Percentiles rank a stretch among this genome's conserved stretches.
Conservation (phyloP, 2,113 vertebrate species). For the Chrysemys picta region DNA sequence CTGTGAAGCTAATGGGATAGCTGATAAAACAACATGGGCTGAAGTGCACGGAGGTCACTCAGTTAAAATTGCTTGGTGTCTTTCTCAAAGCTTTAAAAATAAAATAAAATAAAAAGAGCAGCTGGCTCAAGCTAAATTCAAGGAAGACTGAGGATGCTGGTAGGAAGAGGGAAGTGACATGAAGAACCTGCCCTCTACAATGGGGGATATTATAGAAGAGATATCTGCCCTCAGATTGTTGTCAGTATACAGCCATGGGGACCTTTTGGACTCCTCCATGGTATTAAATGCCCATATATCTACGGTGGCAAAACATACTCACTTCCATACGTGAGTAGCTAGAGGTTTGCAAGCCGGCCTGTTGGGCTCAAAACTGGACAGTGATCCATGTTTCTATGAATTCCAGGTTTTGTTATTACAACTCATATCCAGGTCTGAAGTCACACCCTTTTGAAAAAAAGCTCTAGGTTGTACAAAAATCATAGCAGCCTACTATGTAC, state of each 20-base stretch:
- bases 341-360: neutral
- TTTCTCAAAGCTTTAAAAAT: neutral
- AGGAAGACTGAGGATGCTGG: neutral
- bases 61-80: neutral
- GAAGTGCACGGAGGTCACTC: neutral
- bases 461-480: neutral
- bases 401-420: no score
- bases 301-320: neutral
- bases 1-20: neutral
- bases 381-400: no score
- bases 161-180: neutral
- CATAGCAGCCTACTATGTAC: neutral
- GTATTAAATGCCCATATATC: neutral
- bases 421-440: no score
- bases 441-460: neutral
- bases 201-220: no score
- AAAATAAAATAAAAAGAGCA: neutral
- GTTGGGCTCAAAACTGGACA: neutral
- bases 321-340: neutral
- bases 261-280: neutral
- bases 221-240: no score
- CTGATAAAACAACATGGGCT: neutral
- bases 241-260: no score
- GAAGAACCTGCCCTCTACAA: neutral
- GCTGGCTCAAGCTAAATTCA: slow-evolving; percentile 12